Evolutionary conservation across 2,888 invertebrate genomes (phyloP).

Genomic region (Podotricha telesiphe): DNA sequence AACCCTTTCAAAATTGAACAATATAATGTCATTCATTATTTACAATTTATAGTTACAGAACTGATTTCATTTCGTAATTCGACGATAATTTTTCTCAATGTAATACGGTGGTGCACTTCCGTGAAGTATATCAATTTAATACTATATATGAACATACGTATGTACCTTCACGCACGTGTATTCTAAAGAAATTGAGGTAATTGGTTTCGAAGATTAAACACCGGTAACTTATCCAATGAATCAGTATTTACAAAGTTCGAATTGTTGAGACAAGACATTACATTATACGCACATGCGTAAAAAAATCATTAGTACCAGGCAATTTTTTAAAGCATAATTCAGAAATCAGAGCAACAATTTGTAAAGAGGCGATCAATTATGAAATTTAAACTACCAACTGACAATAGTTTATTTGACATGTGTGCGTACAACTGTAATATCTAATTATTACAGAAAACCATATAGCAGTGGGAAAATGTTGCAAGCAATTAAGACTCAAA

Average conservation of each 20-base stretch:
- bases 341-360: background rate
- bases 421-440: background rate
- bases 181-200: conserved; percentile 82
- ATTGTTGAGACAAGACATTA: conserved; percentile 24
- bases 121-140: conserved; percentile 71
- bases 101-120: conserved; percentile 58
- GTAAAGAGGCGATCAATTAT: background rate
- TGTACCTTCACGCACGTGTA: conserved; percentile 66
- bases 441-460: background rate
- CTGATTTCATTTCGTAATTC: conserved; percentile 55
- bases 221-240: conserved; percentile 82
- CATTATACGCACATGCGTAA: conserved; percentile 4
- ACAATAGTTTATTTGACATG: background rate
- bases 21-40: conserved; percentile 57
- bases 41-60: conserved; percentile 70
- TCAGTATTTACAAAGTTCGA: conserved; percentile 72
- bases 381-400: background rate
- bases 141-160: conserved; percentile 71
- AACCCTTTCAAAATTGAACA: conserved; percentile 29
- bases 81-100: conserved; percentile 51
- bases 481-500: conserved; percentile 5
- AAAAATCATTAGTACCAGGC: background rate
- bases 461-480: conserved; percentile 3
- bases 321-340: background rate
- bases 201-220: conserved; percentile 78